phyloP scores from a whole-genome alignment of 1,140 invertebrate genomes.

The Papilio polyxenes region DNA sequence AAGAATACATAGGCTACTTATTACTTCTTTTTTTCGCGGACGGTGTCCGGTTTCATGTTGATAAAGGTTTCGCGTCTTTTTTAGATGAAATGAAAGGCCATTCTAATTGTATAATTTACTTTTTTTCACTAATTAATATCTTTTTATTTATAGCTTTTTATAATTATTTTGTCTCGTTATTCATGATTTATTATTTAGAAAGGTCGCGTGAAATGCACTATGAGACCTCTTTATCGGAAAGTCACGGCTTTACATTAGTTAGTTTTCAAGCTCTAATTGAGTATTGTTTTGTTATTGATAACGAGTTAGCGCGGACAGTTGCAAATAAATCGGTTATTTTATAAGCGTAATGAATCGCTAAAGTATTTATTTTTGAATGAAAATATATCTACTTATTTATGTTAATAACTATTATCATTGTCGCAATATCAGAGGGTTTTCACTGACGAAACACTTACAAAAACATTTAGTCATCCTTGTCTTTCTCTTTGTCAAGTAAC shows the following conservation, averaged over 20 bases:
- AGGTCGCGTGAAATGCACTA: background rate
- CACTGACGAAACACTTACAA: no score
- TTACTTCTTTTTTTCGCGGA: no score
- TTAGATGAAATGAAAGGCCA: no score
- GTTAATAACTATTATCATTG: background rate
- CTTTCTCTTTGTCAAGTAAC: no score
- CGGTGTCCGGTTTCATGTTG: no score
- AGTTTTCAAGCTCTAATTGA: slow-evolving; percentile 10
- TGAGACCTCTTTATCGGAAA: background rate
- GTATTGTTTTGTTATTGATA: slow-evolving; percentile 20
- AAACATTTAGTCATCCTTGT: no score
- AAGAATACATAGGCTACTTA: no score
- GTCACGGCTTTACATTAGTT: slow-evolving; percentile 18
- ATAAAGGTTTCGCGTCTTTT: no score
- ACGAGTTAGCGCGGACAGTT: background rate
- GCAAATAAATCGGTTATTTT: slow-evolving; percentile 16
- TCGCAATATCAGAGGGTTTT: background rate
- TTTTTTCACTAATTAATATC: no score
- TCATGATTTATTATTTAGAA: background rate
- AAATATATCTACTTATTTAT: background rate
- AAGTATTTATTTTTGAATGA: background rate
- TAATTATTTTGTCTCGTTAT: slow-evolving; percentile 13
- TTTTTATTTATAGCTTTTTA: background rate
- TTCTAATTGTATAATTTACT: no score
- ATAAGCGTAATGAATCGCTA: background rate